Evolutionary conservation across 2,888 invertebrate species (phyloP).

Genomic region (Stomorhina lunata): DNA sequence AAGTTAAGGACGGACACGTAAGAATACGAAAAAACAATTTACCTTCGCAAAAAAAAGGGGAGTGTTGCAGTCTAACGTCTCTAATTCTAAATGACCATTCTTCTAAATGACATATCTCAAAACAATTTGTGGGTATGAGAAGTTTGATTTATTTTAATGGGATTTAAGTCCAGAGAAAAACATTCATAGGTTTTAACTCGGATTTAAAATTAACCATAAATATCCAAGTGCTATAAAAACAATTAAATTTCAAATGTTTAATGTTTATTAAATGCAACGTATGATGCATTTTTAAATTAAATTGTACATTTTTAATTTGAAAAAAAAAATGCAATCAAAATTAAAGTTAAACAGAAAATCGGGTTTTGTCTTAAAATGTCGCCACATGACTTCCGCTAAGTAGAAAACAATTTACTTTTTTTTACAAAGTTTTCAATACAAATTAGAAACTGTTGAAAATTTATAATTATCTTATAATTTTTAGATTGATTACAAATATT

Average conservation of each 20-base stretch:
- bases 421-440: not conserved
- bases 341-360: not conserved
- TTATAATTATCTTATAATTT: not conserved
- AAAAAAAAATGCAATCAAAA: not conserved
- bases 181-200: not conserved
- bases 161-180: not conserved
- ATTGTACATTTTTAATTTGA: not conserved
- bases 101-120: not conserved
- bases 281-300: conserved; percentile 28
- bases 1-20: not conserved
- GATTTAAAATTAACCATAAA: not conserved
- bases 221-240: conserved; percentile 44
- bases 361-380: conserved; percentile 24
- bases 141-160: conserved; percentile 13
- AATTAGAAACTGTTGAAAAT: not conserved
- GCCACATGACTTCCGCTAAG: conserved; percentile 49
- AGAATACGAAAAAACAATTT: not conserved
- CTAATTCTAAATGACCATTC: conserved; percentile 1
- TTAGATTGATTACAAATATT: not conserved
- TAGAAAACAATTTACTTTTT: conserved; percentile 51
- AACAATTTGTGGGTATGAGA: not conserved
- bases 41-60: conserved; percentile 2
- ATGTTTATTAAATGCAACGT: conserved; percentile 56
- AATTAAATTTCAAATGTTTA: conserved; percentile 58
- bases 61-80: not conserved